Conservation (phyloP, 2,888 invertebrate genomes). For the Trissoscelio sp. region DNA sequence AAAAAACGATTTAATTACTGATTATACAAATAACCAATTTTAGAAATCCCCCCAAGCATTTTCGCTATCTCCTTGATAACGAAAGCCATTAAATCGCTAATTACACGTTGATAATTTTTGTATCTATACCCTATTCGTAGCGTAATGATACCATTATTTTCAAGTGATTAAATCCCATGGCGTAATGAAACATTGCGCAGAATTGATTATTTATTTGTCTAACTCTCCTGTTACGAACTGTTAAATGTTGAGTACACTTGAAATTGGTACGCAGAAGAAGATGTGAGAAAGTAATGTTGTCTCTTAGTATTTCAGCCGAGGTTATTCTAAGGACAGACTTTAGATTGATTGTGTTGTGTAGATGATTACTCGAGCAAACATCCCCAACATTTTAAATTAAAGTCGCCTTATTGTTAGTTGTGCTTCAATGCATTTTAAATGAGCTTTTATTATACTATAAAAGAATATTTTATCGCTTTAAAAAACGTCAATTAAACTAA, state of each 20-base stretch:
- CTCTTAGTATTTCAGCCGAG: constrained; percentile 45
- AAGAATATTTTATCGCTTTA: too few species aligned
- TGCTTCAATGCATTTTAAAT: background rate
- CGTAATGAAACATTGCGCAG: constrained; percentile 27
- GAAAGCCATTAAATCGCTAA: constrained; percentile 4
- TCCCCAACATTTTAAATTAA: constrained; percentile 30
- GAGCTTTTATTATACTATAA: too few species aligned
- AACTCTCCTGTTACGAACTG: constrained; percentile 33
- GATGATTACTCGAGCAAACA: constrained; percentile 47
- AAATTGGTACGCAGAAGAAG: constrained; percentile 40
- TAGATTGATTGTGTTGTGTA: constrained; percentile 48
- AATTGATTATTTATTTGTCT: constrained; percentile 48
- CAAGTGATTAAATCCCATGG: constrained; percentile 19
- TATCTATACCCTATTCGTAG: background rate
- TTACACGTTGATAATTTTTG: constrained; percentile 28
- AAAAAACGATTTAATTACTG: too few species aligned
- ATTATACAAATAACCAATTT: too few species aligned
- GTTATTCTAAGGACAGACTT: constrained; percentile 43
- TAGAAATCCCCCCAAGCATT: background rate
- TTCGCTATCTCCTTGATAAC: background rate
- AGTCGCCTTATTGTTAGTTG: constrained; percentile 16
- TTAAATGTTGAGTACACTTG: constrained; percentile 49
- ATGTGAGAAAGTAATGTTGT: constrained; percentile 43
- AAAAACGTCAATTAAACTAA: too few species aligned
- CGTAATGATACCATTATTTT: constrained; percentile 27